Base-by-base conservation (phyloP, 2,797 vertebrate species). In the Acridotheres tristis region DNA sequence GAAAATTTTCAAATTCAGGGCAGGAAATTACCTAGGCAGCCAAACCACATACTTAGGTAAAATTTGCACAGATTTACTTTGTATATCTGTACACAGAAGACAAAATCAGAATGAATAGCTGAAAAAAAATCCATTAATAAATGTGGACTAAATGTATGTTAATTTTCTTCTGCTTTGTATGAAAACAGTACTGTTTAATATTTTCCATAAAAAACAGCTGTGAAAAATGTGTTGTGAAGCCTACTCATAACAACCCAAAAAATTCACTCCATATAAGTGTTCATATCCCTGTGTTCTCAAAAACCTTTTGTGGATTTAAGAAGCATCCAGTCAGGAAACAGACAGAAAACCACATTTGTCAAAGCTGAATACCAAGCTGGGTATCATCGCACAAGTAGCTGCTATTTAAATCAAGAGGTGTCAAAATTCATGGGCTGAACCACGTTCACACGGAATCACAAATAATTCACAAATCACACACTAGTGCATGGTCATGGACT, bases 401-500 rank as follows among this genome's bases (percentile, higher is more conserved):
- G 67, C 63, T 94, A 59, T 71, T 85, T 73, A 90, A 94, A 89
- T 88, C 48, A 82, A 90, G 32, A 2, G 1, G 53, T 50, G 48
- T 81, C 90, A 87, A 84, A 91, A 95, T 87, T 88, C 88, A 85
- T 61, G n/a, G 67, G 54, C 53, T 89, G 84, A 90, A 53, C 59
- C 59, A 59, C 0, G 0, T 82, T 90, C 74, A 82, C 30, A 80
- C 0, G 13, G 68, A 89, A 92, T 76, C 80, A 85, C 67, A 86
- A 91, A 59, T 67, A 95, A 95, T 86, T 94, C 86, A 93, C 63
- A 89, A 85, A 74, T 88, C 55, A 81, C 58, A 85, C n/a, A 18
- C n/a, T 40, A 26, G 27, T 50, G 20, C 51, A 25, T 57, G n/a
- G 47, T 54, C 54, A 54, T 16, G 51, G 76, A 43, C 40, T 59